phyloP scores from a whole-genome alignment of 2,113 vertebrate species.

The Crotalus viridis region DNA sequence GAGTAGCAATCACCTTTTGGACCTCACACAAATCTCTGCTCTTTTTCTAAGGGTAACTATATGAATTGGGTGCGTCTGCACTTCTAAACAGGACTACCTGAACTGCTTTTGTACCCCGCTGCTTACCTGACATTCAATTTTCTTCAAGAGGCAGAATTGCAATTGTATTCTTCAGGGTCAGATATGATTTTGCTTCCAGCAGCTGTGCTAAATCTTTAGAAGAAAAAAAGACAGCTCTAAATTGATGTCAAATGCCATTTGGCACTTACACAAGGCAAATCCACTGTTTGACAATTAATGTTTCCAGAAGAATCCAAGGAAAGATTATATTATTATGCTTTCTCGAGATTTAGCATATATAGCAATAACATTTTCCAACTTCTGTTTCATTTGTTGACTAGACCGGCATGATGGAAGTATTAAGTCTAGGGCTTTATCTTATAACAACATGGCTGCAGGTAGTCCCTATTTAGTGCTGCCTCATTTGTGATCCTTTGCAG shows the following conservation, averaged over 20 bases:
- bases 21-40: neutral
- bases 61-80: neutral
- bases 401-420: neutral
- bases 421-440: neutral
- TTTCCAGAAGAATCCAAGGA: neutral
- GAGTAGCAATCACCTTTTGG: neutral
- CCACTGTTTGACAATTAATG: neutral
- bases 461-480: neutral
- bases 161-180: slow-evolving; percentile 25
- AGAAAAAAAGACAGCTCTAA: neutral
- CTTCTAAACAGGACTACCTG: neutral
- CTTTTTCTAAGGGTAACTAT: slow-evolving; percentile 14
- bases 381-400: neutral
- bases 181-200: neutral
- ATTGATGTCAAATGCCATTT: neutral
- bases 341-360: neutral
- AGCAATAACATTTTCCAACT: fast-evolving
- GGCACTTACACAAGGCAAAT: slow-evolving; percentile 14
- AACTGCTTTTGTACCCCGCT: slow-evolving; percentile 16
- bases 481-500: neutral
- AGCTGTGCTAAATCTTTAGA: slow-evolving; percentile 16
- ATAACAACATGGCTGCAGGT: neutral
- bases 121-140: slow-evolving; percentile 32
- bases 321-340: slow-evolving; percentile 5
- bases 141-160: slow-evolving; percentile 29